Conservation (phyloP, 37 sponge, comb jelly and placozoan genomes). For the Hexactinellida sp. region DNA sequence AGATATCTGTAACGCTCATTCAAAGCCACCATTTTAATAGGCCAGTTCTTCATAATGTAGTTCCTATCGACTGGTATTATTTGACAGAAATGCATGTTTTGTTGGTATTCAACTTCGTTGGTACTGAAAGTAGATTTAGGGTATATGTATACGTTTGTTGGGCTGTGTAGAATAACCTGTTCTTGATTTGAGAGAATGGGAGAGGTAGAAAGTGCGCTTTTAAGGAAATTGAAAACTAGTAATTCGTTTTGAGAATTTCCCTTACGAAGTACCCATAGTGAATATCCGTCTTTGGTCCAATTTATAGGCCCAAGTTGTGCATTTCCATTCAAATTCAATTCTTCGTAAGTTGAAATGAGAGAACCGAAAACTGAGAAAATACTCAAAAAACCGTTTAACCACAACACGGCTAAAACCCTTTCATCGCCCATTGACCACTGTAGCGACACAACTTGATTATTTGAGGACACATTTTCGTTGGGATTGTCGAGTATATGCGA, state of each 20-base stretch:
- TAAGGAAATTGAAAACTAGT: neutral
- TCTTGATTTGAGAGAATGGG: constrained; percentile 10
- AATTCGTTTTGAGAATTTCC: neutral
- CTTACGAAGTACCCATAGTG: neutral
- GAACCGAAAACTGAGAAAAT: constrained; percentile 71
- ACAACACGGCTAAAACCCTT: constrained; percentile 57
- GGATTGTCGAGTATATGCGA: neutral
- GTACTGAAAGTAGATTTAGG: neutral
- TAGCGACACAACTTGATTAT: constrained; percentile 32
- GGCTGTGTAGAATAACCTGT: neutral
- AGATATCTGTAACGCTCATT: constrained; percentile 14
- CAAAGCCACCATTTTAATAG: neutral
- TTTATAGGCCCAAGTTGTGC: neutral
- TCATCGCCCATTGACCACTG: constrained; percentile 48
- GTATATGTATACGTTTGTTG: neutral
- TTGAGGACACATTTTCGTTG: neutral
- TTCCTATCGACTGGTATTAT: neutral
- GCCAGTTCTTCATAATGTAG: constrained; percentile 7
- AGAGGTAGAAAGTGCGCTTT: neutral
- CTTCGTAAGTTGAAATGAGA: constrained; percentile 31
- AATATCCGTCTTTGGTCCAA: constrained; percentile 2
- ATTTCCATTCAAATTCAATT: neutral
- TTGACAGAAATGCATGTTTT: neutral
- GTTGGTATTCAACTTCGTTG: neutral
- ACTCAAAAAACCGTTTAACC: constrained; percentile 56